Evolutionary conservation across 2,888 invertebrate genomes (phyloP), one percentile per base, ranked within the genome.

Genomic region (Nemoura dubitans): DNA sequence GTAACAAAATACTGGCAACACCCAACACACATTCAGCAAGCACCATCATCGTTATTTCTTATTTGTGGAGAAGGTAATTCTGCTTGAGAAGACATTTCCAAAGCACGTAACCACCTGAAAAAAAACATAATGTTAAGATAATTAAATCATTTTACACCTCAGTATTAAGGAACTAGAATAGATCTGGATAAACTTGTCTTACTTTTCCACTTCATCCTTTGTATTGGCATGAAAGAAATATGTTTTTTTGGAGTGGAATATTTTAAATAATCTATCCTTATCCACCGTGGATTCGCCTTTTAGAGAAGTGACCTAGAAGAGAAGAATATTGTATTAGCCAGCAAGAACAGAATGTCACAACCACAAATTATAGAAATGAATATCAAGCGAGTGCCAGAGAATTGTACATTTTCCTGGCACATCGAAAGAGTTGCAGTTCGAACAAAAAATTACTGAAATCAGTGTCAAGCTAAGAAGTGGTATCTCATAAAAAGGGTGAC

Each of bases 161-260:
- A 36, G 10, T 36, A 10, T 10, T 6, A 36, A 36, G 36, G 5
- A 36, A 6, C 10, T 10, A 6, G 36, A 36, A 10, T 36, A 36
- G 10, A 10, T 6, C 3, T 6, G 36, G 36, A n/a, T n/a, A 77
- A 85, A 85, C 14, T 21, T 7, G 42, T 89, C 90, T 89, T 89
- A 93, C 93, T 91, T 92, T 76, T 91, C 90, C 87, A 91, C 90
- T 77, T 92, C 92, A 84, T 91, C 90, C 78, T 92, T 91, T 84
- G 92, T 91, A n/a, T 91, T 91, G 28, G 93, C 92, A 89, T 93
- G 93, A 86, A 93, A 92, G 89, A 92, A 92, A 88, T 93, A 93
- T 86, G 90, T 91, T 89, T 92, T 92, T 89, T 91, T 91, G 83
- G 92, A 91, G 89, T 92, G 92, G 89, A 91, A 91, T 88, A 93